These are phyloP conservation scores for Agrochola macilenta DNA, from an alignment of 2,888 invertebrate species.

Conservation along the genomic window DNA sequence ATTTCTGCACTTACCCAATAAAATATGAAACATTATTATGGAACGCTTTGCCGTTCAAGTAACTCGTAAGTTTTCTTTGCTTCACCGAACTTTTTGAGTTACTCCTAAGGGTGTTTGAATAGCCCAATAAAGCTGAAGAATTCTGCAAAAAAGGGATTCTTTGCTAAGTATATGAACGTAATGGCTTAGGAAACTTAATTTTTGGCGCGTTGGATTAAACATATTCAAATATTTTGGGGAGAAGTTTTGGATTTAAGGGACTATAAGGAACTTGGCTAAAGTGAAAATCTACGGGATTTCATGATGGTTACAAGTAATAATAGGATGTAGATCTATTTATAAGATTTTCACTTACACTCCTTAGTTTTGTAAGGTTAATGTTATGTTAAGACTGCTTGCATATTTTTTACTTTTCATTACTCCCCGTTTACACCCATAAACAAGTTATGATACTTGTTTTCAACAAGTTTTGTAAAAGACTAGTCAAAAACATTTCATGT, in stretches of 20 bases:
- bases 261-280: neutral
- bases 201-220: slow-evolving; percentile 42
- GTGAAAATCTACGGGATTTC: slow-evolving; percentile 26
- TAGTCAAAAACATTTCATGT: neutral
- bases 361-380: neutral
- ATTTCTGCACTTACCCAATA: slow-evolving; percentile 65
- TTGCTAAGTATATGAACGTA: slow-evolving; percentile 66
- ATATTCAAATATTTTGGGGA: slow-evolving; percentile 21
- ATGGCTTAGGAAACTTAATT: slow-evolving; percentile 64
- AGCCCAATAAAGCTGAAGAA: slow-evolving; percentile 64
- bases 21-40: slow-evolving; percentile 66
- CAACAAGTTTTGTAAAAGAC: neutral
- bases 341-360: neutral
- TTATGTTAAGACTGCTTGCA: neutral
- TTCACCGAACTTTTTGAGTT: slow-evolving; percentile 66
- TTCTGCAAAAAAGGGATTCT: slow-evolving; percentile 61
- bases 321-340: neutral
- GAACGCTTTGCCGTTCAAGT: slow-evolving; percentile 57
- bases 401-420: neutral
- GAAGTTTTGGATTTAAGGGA: slow-evolving; percentile 35
- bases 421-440: no score
- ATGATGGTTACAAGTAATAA: slow-evolving; percentile 21
- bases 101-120: slow-evolving; percentile 63
- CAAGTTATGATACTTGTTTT: neutral
- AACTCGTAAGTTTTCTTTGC: slow-evolving; percentile 66